Base-by-base conservation (phyloP, 2,797 vertebrate species). In the Crenuchus spilurus region DNA sequence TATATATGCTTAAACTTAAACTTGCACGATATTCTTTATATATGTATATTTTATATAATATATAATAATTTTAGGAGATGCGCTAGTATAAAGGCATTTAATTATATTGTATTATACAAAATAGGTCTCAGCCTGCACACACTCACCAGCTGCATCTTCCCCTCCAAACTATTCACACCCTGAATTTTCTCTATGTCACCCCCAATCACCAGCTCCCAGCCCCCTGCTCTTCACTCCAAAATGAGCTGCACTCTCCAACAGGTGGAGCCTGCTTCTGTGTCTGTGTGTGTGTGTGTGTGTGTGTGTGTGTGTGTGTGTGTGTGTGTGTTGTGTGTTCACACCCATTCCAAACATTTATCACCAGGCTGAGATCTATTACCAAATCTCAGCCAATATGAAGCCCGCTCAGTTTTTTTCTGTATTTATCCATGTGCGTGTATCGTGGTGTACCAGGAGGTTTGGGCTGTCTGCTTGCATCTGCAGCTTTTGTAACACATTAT, bases 401-500 rank as follows among this genome's bases (percentile, higher is more conserved):
- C 60, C 31, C 44, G 49, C 74, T 49, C 37, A 62, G 68, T 61
- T 75, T 65, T n/a, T 74, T 54, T 1, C 28, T 24, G 31, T 73
- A 41, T 58, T 75, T 79, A 55, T 75, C 60, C 49, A 30, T 41
- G 68, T 46, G 68, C 66, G 39, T 71, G 5, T 70, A 51, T 60
- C 2, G 39, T 67, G 70, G 69, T 62, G 72, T 61, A 39, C 72
- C 78, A 75, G 31, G 81, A 73, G 81, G 64, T 78, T 78, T 73
- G 67, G 52, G 60, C 74, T 57, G 70, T 46, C 68, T 77, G 71
- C 58, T 48, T 33, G 60, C 44, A 37, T 73, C 71, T 78, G 73
- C 72, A 70, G 78, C 63, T 75, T 72, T 78, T 46, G 52, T 80
- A 66, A 75, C 81, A 82, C 81, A 73, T 82, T 82, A 82, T 82